Percentiles rank a stretch among this genome's conserved stretches.
phyloP scores from a whole-genome alignment of 1,140 invertebrate species.

The Drosophila murphyi region DNA sequence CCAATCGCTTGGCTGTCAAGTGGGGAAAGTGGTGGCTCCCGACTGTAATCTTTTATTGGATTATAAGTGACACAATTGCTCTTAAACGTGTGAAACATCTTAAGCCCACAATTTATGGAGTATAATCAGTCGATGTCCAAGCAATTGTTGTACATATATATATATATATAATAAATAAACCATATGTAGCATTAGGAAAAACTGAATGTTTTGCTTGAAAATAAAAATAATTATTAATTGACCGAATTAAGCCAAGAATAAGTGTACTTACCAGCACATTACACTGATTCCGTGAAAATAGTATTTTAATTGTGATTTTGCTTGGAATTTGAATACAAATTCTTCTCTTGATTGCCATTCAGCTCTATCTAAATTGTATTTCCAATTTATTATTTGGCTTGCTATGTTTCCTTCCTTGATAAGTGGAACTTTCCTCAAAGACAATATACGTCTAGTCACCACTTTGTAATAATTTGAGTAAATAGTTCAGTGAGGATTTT shows the following conservation, averaged over 20 bases:
- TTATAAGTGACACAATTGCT: not conserved
- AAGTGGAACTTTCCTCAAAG: not conserved
- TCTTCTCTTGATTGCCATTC: no score
- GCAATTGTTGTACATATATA: not conserved
- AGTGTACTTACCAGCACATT: no score
- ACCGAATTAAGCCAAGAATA: no score
- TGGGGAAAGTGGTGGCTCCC: not conserved
- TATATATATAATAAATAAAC: not conserved
- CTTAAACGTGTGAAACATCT: not conserved
- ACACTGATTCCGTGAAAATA: no score
- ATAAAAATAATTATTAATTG: no score
- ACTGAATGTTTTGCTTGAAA: no score
- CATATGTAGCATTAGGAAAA: no score
- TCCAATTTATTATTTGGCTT: no score
- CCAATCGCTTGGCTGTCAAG: not conserved
- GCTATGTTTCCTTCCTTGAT: not conserved
- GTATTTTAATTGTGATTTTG: no score
- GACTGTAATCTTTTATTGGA: not conserved
- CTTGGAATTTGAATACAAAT: no score
- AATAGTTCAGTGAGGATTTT: not conserved
- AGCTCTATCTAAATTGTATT: no score
- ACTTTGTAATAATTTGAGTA: slow-evolving; percentile 5
- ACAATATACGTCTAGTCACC: slow-evolving; percentile 11
- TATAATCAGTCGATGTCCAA: not conserved
- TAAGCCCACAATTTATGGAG: not conserved